Base-by-base conservation (phyloP, 2,797 vertebrate genomes). In the Furcifer pardalis region DNA sequence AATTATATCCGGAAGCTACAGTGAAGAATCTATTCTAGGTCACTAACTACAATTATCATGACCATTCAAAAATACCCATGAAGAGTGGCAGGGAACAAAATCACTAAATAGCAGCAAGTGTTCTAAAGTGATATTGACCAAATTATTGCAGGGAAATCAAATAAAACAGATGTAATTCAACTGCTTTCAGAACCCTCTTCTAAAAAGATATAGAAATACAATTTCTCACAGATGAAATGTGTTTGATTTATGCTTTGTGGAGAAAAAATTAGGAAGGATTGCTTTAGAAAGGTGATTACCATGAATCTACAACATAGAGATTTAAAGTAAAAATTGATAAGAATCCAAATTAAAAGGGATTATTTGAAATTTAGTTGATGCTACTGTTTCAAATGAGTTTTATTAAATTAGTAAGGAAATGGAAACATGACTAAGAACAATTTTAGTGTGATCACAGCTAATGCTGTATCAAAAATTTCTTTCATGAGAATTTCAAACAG, bases 11-110 rank as follows among this genome's bases (percentile, higher is more conserved):
- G 37, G 37, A 78, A 88, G 86, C 84, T 90, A 84, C 77, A 79
- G 2, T 42, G 56, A 49, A 89, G 82, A 91, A 90, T 91, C 86
- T 91, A 89, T 93, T 93, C 91, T 90, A 94, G 91, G 91, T 94
- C 92, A 94, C 85, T 0, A 80, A 74, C 49, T 91, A 91, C 84
- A 56, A 87, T 82, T 87, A 89, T 89, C 84, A 86, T 60, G 82
- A 90, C 89, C 72, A 84, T 86, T 90, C 86, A 89, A 89, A 78
- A 91, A 77, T 21, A 17, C 78, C 90, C 80, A 84, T 78, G 84
- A 90, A 65, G 68, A 80, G 89, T 85, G 77, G 72, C 72, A 87
- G 76, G 78, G 85, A 86, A 87, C 89, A 71, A 90, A 79, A 87
- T 84, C 89, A 86, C 73, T 21, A 77, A 85, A 72, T 71, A 87